Base-by-base conservation (phyloP, 2,797 vertebrate species). In the Dendrocincla fuliginosa region DNA sequence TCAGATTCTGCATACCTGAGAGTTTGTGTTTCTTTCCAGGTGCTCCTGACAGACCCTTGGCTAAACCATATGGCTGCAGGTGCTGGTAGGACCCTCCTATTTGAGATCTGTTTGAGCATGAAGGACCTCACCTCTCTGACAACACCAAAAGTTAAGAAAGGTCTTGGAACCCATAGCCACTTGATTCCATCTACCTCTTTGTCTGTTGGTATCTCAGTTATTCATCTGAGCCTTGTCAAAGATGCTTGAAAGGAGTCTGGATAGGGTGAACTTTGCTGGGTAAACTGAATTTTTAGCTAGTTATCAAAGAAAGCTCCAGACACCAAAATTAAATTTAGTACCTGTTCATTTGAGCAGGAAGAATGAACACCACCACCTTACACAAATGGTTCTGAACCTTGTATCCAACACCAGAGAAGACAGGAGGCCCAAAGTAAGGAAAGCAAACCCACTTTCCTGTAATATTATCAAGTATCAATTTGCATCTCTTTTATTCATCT, bases 41-140 rank as follows among this genome's bases (percentile, higher is more conserved):
- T 24, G 15, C 18, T 84, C 12, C 61, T 4, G 20, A 56, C 49
- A 44, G 28, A 44, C 14, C 30, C 44, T 42, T 49, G 68, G 33
- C 52, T 81, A 22, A 22, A 14, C 14, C 1, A 1, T 22, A 1
- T 0, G 5, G 15, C 1, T 59, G 19, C 27, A 14, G 46, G 25
- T 25, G 47, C 39, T 65, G 52, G 30, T 10, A 42, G 44, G 10
- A 50, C 23, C 10, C 20, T n/a, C 28, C 30, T 57, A 10, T 23
- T 23, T 16, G 57, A 86, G 46, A n/a, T 30, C 23, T 24, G 6
- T 55, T 55, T 22, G 39, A 52, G 56, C 32, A 52, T 46, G 16
- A 27, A 60, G 71, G 52, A 65, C 39, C 12, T 55, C n/a, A 28
- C 19, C n/a, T 76, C 32, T 73, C 32, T 85, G 59, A 78, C 0